Conservation (phyloP, 2,797 vertebrate genomes). For the Manis javanica region DNA sequence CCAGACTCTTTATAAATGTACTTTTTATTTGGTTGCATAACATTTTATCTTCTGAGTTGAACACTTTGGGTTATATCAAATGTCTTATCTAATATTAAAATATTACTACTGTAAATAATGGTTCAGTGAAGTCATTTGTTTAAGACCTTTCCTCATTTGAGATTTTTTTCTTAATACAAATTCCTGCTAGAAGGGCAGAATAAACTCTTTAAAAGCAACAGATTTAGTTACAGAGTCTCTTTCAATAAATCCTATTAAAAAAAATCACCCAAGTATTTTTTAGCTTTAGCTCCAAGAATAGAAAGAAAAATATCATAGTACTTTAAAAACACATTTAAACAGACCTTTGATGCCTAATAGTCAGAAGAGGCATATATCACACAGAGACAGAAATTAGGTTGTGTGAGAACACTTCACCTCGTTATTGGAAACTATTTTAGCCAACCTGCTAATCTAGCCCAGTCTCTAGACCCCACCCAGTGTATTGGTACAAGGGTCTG, state of each 20-base stretch:
- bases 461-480: not conserved
- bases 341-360: not conserved
- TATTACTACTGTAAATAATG: not conserved
- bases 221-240: not conserved
- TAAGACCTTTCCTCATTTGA: not conserved
- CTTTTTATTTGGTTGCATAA: not conserved
- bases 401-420: not conserved
- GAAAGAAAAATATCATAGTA: not conserved
- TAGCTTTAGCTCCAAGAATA: not conserved
- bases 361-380: not conserved
- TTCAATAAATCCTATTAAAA: not conserved
- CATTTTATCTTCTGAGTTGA: not conserved
- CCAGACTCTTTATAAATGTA: not conserved
- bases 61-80: not conserved
- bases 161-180: not conserved
- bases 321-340: not conserved
- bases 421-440: not conserved
- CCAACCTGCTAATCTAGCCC: not conserved
- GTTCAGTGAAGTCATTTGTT: not conserved
- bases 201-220: not conserved
- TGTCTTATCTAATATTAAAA: conserved; percentile 14
- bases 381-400: not conserved
- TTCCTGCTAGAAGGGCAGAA: not conserved
- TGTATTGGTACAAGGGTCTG: not conserved
- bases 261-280: not conserved